Evolutionary conservation across 1,140 invertebrate species (phyloP).

Genomic region (Vanessa atalanta): DNA sequence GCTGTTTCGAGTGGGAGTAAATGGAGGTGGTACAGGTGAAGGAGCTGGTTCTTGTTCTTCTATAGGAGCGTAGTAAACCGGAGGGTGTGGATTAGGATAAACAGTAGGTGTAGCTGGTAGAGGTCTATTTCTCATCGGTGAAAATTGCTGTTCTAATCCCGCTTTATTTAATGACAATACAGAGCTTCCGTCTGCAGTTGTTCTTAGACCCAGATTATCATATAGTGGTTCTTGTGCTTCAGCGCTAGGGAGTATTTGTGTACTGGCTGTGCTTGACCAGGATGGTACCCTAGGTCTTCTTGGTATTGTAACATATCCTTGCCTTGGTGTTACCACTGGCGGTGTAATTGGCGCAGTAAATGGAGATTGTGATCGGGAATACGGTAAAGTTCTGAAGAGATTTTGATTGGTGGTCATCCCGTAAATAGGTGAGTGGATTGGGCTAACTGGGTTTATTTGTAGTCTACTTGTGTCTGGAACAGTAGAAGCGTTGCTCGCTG

Average conservation of each 20-base stretch:
- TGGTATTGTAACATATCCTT: constrained; percentile 92
- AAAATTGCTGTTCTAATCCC: constrained; percentile 73
- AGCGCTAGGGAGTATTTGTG: constrained; percentile 80
- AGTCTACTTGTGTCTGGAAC: constrained; percentile 84
- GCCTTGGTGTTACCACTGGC: constrained; percentile 84
- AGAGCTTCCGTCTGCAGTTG: constrained; percentile 92
- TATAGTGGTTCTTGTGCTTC: constrained; percentile 88
- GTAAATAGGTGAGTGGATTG: constrained; percentile 81
- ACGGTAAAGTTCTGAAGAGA: constrained; percentile 85
- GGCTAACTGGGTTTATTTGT: constrained; percentile 79
- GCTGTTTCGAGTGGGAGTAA: constrained; percentile 64
- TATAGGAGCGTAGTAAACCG: constrained; percentile 83
- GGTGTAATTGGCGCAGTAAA: constrained; percentile 83
- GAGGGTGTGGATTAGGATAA: constrained; percentile 67
- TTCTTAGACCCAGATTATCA: constrained; percentile 90
- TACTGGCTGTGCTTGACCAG: constrained; percentile 86
- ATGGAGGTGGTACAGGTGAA: constrained; percentile 65
- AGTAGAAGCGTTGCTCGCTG: constrained; percentile 88
- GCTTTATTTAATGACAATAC: constrained; percentile 87
- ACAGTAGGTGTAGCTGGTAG: constrained; percentile 82
- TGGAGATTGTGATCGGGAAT: constrained; percentile 87
- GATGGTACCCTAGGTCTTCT: constrained; percentile 89
- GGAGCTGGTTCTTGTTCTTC: constrained; percentile 83
- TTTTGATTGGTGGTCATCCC: constrained; percentile 78
- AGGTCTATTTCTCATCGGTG: constrained; percentile 82